phyloP scores from a whole-genome alignment of 2,888 invertebrate genomes.

The Pachydiplax longipennis region DNA sequence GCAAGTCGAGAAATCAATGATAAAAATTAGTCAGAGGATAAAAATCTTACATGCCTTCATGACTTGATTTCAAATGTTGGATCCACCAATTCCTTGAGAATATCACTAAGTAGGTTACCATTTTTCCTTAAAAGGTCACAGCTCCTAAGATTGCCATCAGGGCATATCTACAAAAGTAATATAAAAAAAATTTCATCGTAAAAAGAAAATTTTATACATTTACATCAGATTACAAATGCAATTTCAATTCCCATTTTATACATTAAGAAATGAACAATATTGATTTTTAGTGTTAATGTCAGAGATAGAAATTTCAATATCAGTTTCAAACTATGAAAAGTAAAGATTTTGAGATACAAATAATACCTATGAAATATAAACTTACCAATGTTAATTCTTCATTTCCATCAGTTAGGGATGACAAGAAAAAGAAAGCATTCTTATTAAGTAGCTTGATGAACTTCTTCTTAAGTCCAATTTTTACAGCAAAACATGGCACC shows the following conservation, averaged over 20 bases:
- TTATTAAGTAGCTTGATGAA: neutral
- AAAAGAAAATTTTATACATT: too few species aligned
- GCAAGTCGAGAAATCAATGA: too few species aligned
- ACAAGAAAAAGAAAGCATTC: neutral
- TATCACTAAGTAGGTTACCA: neutral
- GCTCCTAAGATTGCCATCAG: neutral
- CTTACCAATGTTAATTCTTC: neutral
- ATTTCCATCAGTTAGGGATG: neutral
- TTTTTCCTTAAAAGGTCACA: neutral
- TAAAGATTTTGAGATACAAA: too few species aligned
- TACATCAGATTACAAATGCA: too few species aligned
- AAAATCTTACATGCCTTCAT: neutral
- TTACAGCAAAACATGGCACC: conserved; percentile 4
- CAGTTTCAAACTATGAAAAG: too few species aligned
- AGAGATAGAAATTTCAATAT: too few species aligned
- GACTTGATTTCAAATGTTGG: neutral
- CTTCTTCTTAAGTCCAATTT: conserved; percentile 12
- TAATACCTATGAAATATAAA: neutral
- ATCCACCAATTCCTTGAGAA: neutral
- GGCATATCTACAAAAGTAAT: neutral
- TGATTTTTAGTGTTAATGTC: too few species aligned
- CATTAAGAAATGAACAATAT: too few species aligned
- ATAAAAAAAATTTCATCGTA: neutral
- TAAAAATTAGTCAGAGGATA: neutral
- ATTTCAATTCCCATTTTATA: too few species aligned